Conservation (phyloP, 2,797 vertebrate species). For the Discoglossus pictus region DNA sequence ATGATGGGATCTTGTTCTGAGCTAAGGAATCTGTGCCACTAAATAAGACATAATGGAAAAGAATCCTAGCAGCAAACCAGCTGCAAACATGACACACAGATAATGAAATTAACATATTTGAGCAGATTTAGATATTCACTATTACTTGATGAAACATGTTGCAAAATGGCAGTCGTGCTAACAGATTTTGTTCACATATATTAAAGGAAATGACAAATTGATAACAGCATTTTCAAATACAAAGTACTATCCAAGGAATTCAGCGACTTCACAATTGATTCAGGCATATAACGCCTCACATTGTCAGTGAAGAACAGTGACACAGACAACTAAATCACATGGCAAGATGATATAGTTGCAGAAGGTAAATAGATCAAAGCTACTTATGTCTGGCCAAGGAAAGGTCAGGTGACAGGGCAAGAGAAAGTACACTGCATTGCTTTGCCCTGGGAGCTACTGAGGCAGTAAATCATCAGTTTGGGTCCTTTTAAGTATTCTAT, state of each 20-base stretch:
- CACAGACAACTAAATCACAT: slow-evolving; percentile 8
- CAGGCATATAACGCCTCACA: slow-evolving; percentile 2
- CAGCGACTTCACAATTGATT: neutral
- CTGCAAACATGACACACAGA: slow-evolving; percentile 57
- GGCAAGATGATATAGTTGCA: slow-evolving; percentile 25
- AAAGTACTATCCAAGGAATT: neutral
- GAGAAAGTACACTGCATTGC: slow-evolving; percentile 5
- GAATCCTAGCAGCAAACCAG: slow-evolving; percentile 52
- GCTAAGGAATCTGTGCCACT: slow-evolving; percentile 36
- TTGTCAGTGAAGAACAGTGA: slow-evolving; percentile 10
- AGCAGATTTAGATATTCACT: slow-evolving; percentile 48
- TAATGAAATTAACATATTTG: slow-evolving; percentile 58
- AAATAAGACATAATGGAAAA: slow-evolving; percentile 54
- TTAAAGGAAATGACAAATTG: too few species aligned
- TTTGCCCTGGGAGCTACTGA: neutral
- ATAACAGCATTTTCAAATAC: neutral
- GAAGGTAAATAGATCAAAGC: slow-evolving; percentile 42
- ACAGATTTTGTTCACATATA: too few species aligned
- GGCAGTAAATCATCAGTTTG: too few species aligned
- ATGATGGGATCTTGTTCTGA: slow-evolving; percentile 52
- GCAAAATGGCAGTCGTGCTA: too few species aligned
- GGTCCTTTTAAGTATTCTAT: too few species aligned
- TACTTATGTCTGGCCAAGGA: slow-evolving; percentile 12
- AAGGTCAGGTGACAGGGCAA: slow-evolving; percentile 26
- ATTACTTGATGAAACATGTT: slow-evolving; percentile 1